Percentiles rank a stretch among this genome's conserved stretches.
These are phyloP conservation scores for Cordylochernes scorpioides DNA, from an alignment of 2,888 invertebrate species.

Conservation along the genomic window DNA sequence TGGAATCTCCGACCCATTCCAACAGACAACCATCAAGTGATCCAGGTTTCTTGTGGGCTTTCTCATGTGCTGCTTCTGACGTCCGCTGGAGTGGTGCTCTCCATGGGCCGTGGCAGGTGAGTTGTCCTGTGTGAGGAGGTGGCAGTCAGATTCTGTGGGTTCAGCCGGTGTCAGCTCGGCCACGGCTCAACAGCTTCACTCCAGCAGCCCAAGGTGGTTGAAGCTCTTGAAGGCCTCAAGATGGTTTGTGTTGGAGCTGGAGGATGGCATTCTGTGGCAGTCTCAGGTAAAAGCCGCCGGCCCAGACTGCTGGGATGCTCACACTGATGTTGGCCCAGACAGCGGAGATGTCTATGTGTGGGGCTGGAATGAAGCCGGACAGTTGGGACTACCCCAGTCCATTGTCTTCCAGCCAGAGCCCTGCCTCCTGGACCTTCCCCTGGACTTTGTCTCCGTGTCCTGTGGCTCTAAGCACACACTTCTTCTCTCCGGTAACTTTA, in stretches of 20 bases:
- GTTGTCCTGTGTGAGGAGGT: too few species aligned
- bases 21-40: too few species aligned
- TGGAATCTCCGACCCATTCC: too few species aligned
- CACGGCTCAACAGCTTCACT: slow-evolving; percentile 37
- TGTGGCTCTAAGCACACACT: slow-evolving; percentile 54
- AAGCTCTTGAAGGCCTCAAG: slow-evolving; percentile 45
- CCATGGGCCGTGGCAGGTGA: too few species aligned
- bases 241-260: slow-evolving; percentile 43
- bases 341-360: slow-evolving; percentile 55
- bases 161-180: slow-evolving; percentile 61
- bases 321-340: slow-evolving; percentile 14
- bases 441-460: slow-evolving; percentile 25
- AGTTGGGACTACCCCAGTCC: slow-evolving; percentile 32
- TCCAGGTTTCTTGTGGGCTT: too few species aligned
- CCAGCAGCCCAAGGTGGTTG: slow-evolving; percentile 35
- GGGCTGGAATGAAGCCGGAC: slow-evolving; percentile 74
- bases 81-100: too few species aligned
- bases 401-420: slow-evolving; percentile 6
- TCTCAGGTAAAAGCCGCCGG: slow-evolving; percentile 42
- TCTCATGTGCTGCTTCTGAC: too few species aligned
- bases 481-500: slow-evolving; percentile 30
- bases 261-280: slow-evolving; percentile 59
- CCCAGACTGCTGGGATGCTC: too few species aligned
- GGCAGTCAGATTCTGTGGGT: slow-evolving; percentile 18
- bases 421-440: slow-evolving; percentile 6